Conservation (phyloP, 2,113 vertebrate genomes). For the Apteryx owenii region DNA sequence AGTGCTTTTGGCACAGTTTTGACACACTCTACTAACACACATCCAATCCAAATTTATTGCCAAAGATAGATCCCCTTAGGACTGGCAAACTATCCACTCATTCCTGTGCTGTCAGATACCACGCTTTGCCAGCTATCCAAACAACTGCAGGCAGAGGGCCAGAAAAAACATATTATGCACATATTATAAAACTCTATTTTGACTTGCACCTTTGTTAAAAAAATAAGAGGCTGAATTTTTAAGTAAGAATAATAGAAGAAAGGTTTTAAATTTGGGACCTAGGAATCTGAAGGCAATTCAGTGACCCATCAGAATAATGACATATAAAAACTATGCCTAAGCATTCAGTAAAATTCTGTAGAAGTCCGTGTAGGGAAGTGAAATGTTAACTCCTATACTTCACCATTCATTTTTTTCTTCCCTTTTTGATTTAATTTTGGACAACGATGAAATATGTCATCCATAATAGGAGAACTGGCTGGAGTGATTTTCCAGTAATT, state of each 20-base stretch:
- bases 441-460: constrained; percentile 13
- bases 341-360: background rate
- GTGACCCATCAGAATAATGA: constrained; percentile 37
- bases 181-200: constrained; percentile 56
- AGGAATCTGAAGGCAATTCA: constrained; percentile 46
- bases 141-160: constrained; percentile 47
- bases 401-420: constrained; percentile 2
- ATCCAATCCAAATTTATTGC: constrained; percentile 65
- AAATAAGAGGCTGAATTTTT: constrained; percentile 34
- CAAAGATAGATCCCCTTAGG: constrained; percentile 41
- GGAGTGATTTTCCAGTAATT: constrained; percentile 60
- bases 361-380: background rate
- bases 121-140: constrained; percentile 47
- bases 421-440: constrained; percentile 41
- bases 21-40: constrained; percentile 58
- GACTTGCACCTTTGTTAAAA: constrained; percentile 56
- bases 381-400: constrained; percentile 19
- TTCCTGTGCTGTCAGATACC: constrained; percentile 47
- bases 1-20: constrained; percentile 67
- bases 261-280: constrained; percentile 28
- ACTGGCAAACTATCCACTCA: constrained; percentile 30
- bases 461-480: constrained; percentile 20
- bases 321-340: background rate
- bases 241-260: constrained; percentile 61
- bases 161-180: constrained; percentile 63